phyloP scores from a whole-genome alignment of 2,888 invertebrate genomes.

The Lasioglossum zephyrum region DNA sequence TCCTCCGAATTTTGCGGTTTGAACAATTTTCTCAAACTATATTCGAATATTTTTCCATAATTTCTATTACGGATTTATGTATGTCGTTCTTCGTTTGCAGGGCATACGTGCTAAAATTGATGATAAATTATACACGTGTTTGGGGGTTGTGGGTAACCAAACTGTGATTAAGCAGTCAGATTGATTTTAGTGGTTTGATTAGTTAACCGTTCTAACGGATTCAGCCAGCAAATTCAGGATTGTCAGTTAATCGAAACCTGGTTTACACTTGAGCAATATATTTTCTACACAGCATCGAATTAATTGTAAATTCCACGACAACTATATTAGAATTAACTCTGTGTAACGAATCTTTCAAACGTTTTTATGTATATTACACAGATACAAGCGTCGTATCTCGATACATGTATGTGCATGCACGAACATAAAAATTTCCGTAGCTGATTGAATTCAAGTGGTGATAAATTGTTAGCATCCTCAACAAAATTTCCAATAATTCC shows the following conservation, averaged over 20 bases:
- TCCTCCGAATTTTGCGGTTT: neutral
- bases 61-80: neutral
- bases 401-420: too few species aligned
- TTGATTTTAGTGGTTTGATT: conserved; percentile 18
- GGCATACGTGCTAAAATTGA: neutral
- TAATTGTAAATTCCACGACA: neutral
- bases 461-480: too few species aligned
- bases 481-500: neutral
- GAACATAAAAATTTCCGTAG: too few species aligned
- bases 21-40: neutral
- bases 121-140: conserved; percentile 13
- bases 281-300: neutral
- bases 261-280: neutral
- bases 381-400: too few species aligned
- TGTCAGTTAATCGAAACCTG: neutral
- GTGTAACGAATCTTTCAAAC: neutral
- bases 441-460: neutral
- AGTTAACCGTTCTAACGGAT: neutral
- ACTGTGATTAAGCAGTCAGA: conserved; percentile 29
- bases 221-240: neutral
- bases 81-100: neutral
- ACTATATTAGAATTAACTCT: neutral
- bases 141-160: conserved; percentile 10
- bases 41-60: neutral
- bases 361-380: too few species aligned